A percentile compares a stretch with the other conserved stretches of the same genome.
Conservation (phyloP, 2,797 vertebrate species). For the Scarus forsteni region DNA sequence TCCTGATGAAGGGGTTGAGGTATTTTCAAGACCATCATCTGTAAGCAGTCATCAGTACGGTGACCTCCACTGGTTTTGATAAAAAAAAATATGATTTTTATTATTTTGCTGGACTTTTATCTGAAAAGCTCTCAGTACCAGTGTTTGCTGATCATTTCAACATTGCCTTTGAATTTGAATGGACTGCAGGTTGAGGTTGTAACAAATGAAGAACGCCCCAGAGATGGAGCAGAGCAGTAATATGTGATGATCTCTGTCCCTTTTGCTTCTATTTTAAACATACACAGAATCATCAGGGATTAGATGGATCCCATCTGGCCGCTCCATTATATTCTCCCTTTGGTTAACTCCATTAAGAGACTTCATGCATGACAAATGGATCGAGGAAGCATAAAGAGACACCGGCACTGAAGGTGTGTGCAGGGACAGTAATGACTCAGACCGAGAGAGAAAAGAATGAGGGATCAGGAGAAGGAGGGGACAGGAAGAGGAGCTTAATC, state of each 20-base stretch:
- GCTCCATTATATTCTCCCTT: conserved; percentile 66
- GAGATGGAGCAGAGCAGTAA: not conserved
- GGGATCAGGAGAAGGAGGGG: conserved; percentile 18
- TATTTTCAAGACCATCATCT: no score
- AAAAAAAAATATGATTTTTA: not conserved
- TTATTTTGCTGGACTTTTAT: not conserved
- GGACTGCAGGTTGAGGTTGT: not conserved
- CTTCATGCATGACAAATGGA: conserved; percentile 73
- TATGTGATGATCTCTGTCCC: conserved; percentile 9
- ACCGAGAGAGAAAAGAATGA: conserved; percentile 51
- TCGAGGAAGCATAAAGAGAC: conserved; percentile 39
- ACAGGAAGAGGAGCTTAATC: conserved; percentile 50
- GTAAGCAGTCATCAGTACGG: no score
- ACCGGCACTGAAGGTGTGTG: conserved; percentile 55
- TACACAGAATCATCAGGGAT: conserved; percentile 44
- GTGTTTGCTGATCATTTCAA: not conserved
- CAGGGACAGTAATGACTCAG: conserved; percentile 41
- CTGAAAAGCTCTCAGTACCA: not conserved
- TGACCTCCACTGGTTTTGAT: no score
- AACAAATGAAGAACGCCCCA: not conserved
- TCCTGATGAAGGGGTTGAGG: no score
- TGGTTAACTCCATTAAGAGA: conserved; percentile 72
- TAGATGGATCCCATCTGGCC: conserved; percentile 59
- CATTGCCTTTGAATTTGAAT: not conserved
- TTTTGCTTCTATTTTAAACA: conserved; percentile 63